phyloP scores from a whole-genome alignment of 2,888 invertebrate genomes.

The Pachliopta kotzebuea region DNA sequence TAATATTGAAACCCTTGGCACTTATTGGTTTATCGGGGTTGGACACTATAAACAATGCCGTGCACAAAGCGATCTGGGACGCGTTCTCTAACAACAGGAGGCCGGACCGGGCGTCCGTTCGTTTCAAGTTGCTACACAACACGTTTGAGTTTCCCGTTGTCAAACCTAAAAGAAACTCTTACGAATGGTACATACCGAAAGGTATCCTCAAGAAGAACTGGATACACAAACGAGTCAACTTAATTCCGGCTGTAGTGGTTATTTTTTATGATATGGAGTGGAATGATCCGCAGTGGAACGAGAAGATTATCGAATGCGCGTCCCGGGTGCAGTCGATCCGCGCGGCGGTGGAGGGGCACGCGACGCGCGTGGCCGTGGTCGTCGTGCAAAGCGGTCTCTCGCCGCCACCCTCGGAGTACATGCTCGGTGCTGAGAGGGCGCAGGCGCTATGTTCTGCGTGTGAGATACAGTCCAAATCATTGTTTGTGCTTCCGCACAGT shows the following conservation, averaged over 20 bases:
- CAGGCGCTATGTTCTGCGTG: conserved; percentile 94
- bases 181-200: conserved; percentile 97
- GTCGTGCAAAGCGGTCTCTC: conserved; percentile 92
- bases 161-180: conserved; percentile 92
- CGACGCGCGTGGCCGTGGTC: conserved; percentile 91
- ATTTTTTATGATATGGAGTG: conserved; percentile 98
- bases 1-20: conserved; percentile 91
- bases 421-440: conserved; percentile 93
- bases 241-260: conserved; percentile 95
- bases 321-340: conserved; percentile 92
- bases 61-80: conserved; percentile 96
- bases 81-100: conserved; percentile 91
- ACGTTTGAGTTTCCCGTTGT: conserved; percentile 93
- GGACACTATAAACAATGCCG: conserved; percentile 90
- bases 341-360: conserved; percentile 85
- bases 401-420: conserved; percentile 89
- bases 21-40: conserved; percentile 94
- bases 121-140: conserved; percentile 89
- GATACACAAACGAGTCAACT: conserved; percentile 95
- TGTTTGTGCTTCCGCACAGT: conserved; percentile 95
- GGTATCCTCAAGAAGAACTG: conserved; percentile 97
- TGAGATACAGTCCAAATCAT: conserved; percentile 93
- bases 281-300: conserved; percentile 97
- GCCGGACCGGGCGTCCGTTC: conserved; percentile 89
- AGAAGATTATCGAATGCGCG: conserved; percentile 96